Base-by-base conservation (phyloP, 53 echinoderm and acorn worm genomes). In the Astropecten irregularis region DNA sequence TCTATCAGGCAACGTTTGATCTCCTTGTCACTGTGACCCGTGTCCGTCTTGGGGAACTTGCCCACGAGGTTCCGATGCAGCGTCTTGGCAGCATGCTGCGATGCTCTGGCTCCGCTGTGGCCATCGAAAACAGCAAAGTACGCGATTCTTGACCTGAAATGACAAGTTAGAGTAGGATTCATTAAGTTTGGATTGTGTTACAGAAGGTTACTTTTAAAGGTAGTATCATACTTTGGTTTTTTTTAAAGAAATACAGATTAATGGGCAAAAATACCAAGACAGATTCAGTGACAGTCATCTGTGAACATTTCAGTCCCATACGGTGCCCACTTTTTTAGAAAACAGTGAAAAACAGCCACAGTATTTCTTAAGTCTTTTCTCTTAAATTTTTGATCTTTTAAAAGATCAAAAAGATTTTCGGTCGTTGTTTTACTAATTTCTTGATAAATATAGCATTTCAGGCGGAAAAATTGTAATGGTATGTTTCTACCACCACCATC, bases 41-140 rank as follows among this genome's bases (percentile, higher is more conserved):
- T 82, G 34, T 91, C 89, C 9, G 68, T 68, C 62, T 87, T 86
- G 20, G 96, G 96, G 39, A 96, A 96, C 28, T 87, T 89, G 18
- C 52, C 58, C 62, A 89, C 55, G 65, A 96, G 70, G 30, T 91
- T 86, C 54, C 54, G 40, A 49, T 96, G 96, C 16, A 96, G 88
- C 8, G 71, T 61, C 51, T 87, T 64, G 13, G 96, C 89, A 9
- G 93, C 96, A 40, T 89, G 87, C 54, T 40, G 82, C 3, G 96
- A 92, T 0, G 96, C 96, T 27, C 85, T 59, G 4, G 87, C 71
- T 7, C 96, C 96, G 23, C 93, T 77, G 90, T 96, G 96, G 1
- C 96, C 96, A 79, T 96, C 96, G 54, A 93, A 96, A 13, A 96
- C 93, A 15, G 91, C 96, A 79, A 90, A 96, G 68, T 93, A 96